Evolutionary conservation across 2,888 invertebrate genomes (phyloP).

Genomic region (Acronicta leporina): DNA sequence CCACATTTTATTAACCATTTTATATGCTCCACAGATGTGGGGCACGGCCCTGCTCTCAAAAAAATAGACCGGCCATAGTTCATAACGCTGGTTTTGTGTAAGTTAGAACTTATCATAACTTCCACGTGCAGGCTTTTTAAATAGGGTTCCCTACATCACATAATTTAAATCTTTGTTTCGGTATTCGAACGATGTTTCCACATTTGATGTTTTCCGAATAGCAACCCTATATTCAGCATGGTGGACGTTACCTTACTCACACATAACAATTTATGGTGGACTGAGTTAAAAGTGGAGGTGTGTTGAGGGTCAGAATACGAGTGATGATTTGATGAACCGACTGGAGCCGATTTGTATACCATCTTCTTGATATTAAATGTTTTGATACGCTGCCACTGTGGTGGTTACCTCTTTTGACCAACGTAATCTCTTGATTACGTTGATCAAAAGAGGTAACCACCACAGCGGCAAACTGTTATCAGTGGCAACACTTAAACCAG

Average conservation of each 20-base stretch:
- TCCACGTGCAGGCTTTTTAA: too few species aligned
- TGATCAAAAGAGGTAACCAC: too few species aligned
- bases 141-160: too few species aligned
- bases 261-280: constrained; percentile 48
- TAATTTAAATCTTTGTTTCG: too few species aligned
- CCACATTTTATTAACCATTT: neutral
- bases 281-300: constrained; percentile 53
- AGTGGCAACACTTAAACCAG: constrained; percentile 14
- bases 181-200: too few species aligned
- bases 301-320: constrained; percentile 39
- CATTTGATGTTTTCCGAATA: neutral
- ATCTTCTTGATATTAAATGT: constrained; percentile 62
- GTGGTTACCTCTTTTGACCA: constrained; percentile 7
- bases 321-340: constrained; percentile 53
- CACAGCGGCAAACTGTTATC: too few species aligned
- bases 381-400: constrained; percentile 46
- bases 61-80: too few species aligned
- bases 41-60: too few species aligned
- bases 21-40: too few species aligned
- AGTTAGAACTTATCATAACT: too few species aligned
- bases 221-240: constrained; percentile 51
- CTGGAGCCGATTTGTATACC: constrained; percentile 27
- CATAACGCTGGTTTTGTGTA: too few species aligned
- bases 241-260: constrained; percentile 64
- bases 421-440: too few species aligned